Evolutionary conservation across 2,113 vertebrate species (phyloP).

Genomic region (Corythornis cristatus): DNA sequence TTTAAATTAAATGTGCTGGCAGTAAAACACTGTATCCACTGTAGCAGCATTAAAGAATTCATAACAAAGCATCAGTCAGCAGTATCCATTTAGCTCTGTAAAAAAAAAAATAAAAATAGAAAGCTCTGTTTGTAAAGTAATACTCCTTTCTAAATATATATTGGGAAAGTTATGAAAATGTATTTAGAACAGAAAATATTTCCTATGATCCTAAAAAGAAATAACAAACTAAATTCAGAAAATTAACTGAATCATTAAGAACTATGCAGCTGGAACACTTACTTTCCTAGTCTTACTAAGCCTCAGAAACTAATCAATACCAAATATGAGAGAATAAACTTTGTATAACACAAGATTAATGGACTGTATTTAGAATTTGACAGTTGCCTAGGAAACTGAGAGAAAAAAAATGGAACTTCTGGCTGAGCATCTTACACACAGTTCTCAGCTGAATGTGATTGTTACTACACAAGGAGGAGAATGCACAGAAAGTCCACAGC

Average conservation of each 20-base stretch:
- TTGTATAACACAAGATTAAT: constrained; percentile 14
- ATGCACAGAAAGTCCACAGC: background rate
- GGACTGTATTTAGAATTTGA: constrained; percentile 27
- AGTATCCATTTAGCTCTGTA: background rate
- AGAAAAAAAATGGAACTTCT: background rate
- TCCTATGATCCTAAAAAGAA: background rate
- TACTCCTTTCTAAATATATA: background rate
- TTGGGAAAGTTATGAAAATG: background rate
- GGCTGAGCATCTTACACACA: background rate
- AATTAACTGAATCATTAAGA: constrained; percentile 3
- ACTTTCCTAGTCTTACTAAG: background rate
- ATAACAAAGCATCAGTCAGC: background rate
- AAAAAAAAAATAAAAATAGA: background rate
- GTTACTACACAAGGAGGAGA: background rate
- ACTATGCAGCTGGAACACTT: background rate
- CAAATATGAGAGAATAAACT: constrained; percentile 24
- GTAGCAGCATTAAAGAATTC: background rate
- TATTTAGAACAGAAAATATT: background rate
- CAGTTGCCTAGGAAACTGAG: constrained; percentile 37
- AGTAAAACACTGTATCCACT: background rate
- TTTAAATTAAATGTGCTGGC: background rate
- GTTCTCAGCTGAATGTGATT: background rate
- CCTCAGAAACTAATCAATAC: constrained; percentile 1
- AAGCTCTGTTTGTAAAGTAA: background rate
- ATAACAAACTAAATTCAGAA: background rate